Evolutionary conservation across 2,888 invertebrate species (phyloP).

Genomic region (Nephrotoma appendiculata): DNA sequence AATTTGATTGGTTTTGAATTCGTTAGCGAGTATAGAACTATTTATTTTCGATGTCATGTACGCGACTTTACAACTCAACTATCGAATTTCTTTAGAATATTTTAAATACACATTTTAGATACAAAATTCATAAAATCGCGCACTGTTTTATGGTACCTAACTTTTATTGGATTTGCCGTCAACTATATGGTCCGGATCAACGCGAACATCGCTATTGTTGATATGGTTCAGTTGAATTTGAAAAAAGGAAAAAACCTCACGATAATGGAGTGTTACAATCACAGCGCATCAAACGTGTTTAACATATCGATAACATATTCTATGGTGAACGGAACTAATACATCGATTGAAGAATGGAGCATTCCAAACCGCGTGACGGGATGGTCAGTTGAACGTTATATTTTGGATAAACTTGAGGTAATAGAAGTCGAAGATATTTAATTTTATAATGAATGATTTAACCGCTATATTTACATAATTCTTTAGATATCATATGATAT

Average conservation of each 20-base stretch:
- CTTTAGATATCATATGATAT: slow-evolving; percentile 21
- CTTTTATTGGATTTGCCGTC: slow-evolving; percentile 50
- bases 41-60: too few species aligned
- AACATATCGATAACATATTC: background rate
- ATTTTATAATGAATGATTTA: too few species aligned
- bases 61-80: too few species aligned
- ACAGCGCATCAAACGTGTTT: background rate
- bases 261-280: background rate
- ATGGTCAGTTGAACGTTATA: slow-evolving; percentile 7
- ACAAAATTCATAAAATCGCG: background rate
- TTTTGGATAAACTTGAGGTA: slow-evolving; percentile 9
- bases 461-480: background rate
- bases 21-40: too few species aligned
- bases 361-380: slow-evolving; percentile 5
- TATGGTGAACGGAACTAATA: background rate
- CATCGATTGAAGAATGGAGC: slow-evolving; percentile 16
- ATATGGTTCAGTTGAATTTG: slow-evolving; percentile 35
- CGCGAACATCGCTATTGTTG: slow-evolving; percentile 51
- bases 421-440: background rate
- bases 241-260: slow-evolving; percentile 11
- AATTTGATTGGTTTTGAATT: too few species aligned
- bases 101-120: background rate
- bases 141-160: slow-evolving; percentile 45
- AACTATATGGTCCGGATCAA: slow-evolving; percentile 55
- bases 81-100: too few species aligned